These are phyloP conservation scores for Eupithecia centaureata DNA, from an alignment of 2,888 invertebrate species.

Conservation along the genomic window DNA sequence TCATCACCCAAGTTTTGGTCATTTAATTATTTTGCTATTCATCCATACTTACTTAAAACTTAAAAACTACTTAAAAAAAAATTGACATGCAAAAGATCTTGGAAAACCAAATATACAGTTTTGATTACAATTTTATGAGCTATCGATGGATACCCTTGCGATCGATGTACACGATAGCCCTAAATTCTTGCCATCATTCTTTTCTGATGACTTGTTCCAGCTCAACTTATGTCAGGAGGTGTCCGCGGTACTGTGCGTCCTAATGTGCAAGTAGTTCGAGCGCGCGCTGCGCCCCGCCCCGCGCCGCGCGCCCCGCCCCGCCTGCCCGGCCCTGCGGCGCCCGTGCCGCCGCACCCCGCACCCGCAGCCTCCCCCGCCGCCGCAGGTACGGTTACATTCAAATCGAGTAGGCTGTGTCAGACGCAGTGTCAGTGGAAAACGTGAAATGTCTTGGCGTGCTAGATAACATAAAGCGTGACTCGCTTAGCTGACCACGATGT, in stretches of 20 bases:
- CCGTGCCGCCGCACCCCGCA: conserved; percentile 44
- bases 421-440: background rate
- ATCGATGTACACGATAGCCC: too few species aligned
- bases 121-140: too few species aligned
- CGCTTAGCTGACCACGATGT: too few species aligned
- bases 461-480: too few species aligned
- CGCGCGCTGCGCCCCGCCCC: conserved; percentile 44
- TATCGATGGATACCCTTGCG: too few species aligned
- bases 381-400: conserved; percentile 31
- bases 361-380: conserved; percentile 40
- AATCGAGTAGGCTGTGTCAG: background rate
- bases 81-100: too few species aligned
- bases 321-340: conserved; percentile 37
- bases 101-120: too few species aligned
- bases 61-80: too few species aligned
- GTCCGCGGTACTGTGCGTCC: conserved; percentile 83
- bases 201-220: conserved; percentile 58
- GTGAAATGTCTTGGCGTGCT: background rate
- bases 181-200: too few species aligned
- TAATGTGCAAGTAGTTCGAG: conserved; percentile 70
- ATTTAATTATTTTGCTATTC: too few species aligned
- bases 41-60: too few species aligned
- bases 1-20: too few species aligned
- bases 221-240: conserved; percentile 86
- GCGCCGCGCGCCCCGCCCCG: conserved; percentile 33